Base-by-base conservation (phyloP, 2,797 vertebrate genomes). In the Bothrops alternatus region DNA sequence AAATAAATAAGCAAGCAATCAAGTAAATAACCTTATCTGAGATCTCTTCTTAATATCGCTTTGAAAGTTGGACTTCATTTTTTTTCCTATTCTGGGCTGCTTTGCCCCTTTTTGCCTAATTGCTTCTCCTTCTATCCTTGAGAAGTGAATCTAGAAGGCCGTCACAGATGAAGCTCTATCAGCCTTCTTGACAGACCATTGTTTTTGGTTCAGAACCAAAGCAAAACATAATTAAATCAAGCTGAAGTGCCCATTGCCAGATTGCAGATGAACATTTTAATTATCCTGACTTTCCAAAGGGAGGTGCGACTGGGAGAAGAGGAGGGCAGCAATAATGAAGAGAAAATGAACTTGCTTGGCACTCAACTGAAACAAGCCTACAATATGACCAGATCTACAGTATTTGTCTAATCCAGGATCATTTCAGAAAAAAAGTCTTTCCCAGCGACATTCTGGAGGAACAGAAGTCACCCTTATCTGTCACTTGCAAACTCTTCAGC, bases 191-290 rank as follows among this genome's bases (percentile, higher is more conserved):
- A 92, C 90, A 50, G 91, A 2, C 65, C 93, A 89, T 91, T 93
- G 65, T 94, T 95, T 91, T 93, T 94, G 93, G 65, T 96, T 96
- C 90, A 93, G 91, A 96, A 95, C 63, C 86, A 95, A 96, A 96
- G 89, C 56, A 93, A 95, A 93, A 63, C 42, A 18, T 95, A 96
- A 96, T 92, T 93, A 95, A 96, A 95, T 96, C 94, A 97, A 94
- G 65, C 88, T 95, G 92, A 95, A 94, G 92, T 96, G 85, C 94
- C 95, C 94, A 91, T 94, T 93, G 91, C 89, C 86, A 94, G 82
- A 93, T 94, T 96, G 90, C 94, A 2, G 0, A 94, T 95, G 92
- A 94, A 93, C 93, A 53, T 96, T 96, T 95, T 95, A 96, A 96
- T 97, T 95, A 90, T 93, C 91, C 61, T 53, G 58, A 91, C 82